These are phyloP conservation scores for Arctocebus calabarensis DNA, from an alignment of 2,797 vertebrate genomes.

Conservation along the genomic window DNA sequence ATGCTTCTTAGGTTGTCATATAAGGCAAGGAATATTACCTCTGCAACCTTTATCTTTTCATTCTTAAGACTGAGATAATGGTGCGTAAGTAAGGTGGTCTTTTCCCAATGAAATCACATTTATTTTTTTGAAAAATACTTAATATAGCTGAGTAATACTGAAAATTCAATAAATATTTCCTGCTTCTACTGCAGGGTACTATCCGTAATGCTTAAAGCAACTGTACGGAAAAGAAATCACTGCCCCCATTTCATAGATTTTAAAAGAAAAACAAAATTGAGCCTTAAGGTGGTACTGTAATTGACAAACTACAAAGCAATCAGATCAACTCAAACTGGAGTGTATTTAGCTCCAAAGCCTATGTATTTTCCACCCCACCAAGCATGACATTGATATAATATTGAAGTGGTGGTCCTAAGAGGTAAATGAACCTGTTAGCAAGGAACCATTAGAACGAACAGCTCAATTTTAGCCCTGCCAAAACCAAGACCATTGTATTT, in stretches of 20 bases:
- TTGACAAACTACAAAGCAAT: constrained; percentile 54
- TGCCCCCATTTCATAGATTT: constrained; percentile 16
- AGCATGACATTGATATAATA: constrained; percentile 69
- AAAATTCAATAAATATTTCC: neutral
- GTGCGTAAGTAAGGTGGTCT: neutral
- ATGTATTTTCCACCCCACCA: constrained; percentile 71
- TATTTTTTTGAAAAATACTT: neutral
- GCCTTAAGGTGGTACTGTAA: constrained; percentile 15
- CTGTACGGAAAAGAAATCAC: neutral
- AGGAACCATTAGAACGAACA: constrained; percentile 69
- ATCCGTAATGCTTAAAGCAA: neutral
- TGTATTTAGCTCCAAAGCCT: constrained; percentile 52
- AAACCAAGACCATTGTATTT: constrained; percentile 74
- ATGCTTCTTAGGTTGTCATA: neutral
- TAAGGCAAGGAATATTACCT: neutral
- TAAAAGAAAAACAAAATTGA: neutral
- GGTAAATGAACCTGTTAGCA: constrained; percentile 75
- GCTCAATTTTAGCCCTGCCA: constrained; percentile 72
- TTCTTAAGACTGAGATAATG: neutral
- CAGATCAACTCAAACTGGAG: constrained; percentile 28
- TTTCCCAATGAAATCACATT: constrained; percentile 24
- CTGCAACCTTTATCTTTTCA: neutral
- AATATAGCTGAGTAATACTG: neutral
- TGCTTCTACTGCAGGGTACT: neutral
- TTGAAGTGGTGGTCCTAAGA: constrained; percentile 63